Evolutionary conservation across 2,113 vertebrate genomes (phyloP), one percentile per base, ranked within the genome.

Genomic region (Rissa tridactyla): DNA sequence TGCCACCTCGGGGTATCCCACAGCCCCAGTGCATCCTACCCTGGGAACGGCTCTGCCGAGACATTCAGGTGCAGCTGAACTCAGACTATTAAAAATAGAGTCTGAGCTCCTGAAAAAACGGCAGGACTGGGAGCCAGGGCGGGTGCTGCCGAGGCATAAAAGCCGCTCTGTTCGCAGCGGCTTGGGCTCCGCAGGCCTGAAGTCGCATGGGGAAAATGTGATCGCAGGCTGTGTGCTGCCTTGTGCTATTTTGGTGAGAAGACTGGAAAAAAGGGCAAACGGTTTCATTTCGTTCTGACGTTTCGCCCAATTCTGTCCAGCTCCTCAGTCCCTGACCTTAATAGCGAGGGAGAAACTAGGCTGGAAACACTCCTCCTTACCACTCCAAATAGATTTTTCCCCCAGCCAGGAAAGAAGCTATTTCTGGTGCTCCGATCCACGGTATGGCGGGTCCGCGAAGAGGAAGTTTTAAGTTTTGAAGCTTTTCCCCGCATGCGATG

Each of bases 1-100:
- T 23, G 95, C n/a, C 88, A 83, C 94, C 90, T 30, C 55, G 8
- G 90, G 94, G 65, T 15, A 77, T 78, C 64, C 81, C 85, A 23
- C 70, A 79, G 88, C 75, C 70, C 51, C 36, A 1, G 68, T 10
- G 4, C 69, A 25, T 62, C 87, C 84, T 21, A 25, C 57, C 90
- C 78, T 89, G 95, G 92, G 95, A 93, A 90, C 65, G 5, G 94
- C 94, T 88, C 96, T 55, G 94, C 95, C 47, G 17, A 94, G 95
- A 92, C 81, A 0, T 44, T 72, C 51, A 44, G 93, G 86, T 80
- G 88, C 92, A 93, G 93, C 75, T 46, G 6, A 34, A 15, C 76
- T 88, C 88, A 90, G 88, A 95, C 82, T 57, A 88, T 88, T 51
- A 61, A 92, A 95, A 90, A 55, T 1, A 85, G 46, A 90, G 95